A percentile compares a stretch with the other conserved stretches of the same genome.
Evolutionary conservation across 2,113 vertebrate species (phyloP).

Genomic region (Tragelaphus scriptus): DNA sequence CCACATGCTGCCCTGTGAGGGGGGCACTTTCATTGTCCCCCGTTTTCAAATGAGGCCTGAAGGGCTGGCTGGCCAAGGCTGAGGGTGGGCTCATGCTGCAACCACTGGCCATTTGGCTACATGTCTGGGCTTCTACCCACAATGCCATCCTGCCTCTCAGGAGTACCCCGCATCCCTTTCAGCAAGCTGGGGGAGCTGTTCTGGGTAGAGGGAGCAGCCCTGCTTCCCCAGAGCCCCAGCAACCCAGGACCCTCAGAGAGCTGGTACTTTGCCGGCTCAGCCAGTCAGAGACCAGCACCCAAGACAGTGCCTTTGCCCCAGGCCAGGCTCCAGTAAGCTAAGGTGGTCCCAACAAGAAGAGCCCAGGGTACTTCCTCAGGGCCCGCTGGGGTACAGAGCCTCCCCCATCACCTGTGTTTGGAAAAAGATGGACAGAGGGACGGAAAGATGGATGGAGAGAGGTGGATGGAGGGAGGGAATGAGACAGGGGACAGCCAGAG

Average conservation of each 20-base stretch:
- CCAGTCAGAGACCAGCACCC: background rate
- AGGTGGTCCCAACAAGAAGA: background rate
- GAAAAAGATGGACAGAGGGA: background rate
- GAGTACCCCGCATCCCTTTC: background rate
- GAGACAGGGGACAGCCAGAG: background rate
- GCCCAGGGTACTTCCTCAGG: background rate
- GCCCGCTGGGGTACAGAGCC: background rate
- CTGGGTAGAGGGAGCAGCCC: background rate
- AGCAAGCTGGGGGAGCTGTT: background rate
- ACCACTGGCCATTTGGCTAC: background rate
- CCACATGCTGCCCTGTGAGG: background rate
- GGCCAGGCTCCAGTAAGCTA: background rate
- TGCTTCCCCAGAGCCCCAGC: background rate
- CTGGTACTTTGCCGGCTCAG: background rate
- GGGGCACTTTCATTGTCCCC: background rate
- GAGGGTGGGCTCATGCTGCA: background rate
- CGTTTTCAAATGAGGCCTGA: background rate
- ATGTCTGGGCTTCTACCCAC: background rate
- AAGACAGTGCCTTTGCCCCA: no score
- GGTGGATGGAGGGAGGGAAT: background rate
- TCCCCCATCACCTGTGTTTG: background rate
- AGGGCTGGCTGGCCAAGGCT: background rate
- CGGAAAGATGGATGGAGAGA: background rate
- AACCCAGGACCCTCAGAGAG: background rate
- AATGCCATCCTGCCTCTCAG: background rate